Evolutionary conservation across 2,113 vertebrate species (phyloP).

Genomic region (Lanius ludovicianus): DNA sequence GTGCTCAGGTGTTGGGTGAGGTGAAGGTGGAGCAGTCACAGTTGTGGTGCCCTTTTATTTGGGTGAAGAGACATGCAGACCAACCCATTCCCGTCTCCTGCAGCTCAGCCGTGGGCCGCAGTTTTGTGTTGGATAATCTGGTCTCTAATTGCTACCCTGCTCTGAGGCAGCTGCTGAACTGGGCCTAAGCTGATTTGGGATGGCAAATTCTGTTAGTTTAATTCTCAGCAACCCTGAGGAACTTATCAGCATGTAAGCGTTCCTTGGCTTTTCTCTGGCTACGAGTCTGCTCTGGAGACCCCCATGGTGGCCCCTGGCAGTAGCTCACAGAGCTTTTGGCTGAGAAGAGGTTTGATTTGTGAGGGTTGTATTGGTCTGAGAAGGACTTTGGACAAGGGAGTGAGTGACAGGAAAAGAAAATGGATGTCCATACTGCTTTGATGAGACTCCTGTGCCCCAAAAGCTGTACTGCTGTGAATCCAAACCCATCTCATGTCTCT

Average conservation of each 20-base stretch:
- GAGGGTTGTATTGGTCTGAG: neutral
- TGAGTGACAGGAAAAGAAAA: neutral
- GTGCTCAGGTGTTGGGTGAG: neutral
- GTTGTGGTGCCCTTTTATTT: neutral
- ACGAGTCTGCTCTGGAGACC: neutral
- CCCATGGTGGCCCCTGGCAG: neutral
- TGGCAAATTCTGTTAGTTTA: constrained; percentile 59
- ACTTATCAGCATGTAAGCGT: neutral
- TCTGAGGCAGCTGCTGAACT: constrained; percentile 44
- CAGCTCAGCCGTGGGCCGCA: neutral
- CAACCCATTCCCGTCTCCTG: neutral
- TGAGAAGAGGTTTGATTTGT: neutral
- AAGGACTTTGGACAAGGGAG: neutral
- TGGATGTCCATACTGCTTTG: neutral
- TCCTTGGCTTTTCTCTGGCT: neutral
- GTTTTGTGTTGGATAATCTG: neutral
- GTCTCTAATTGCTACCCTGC: constrained; percentile 44
- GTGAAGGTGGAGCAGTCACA: neutral
- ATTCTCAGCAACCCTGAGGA: constrained; percentile 14
- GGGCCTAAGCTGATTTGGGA: constrained; percentile 46
- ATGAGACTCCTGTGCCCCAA: neutral
- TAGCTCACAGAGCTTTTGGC: neutral
- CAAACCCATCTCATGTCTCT: neutral
- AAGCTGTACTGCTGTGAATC: neutral
- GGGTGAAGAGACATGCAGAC: neutral